Base-by-base conservation (phyloP, 2,888 invertebrate genomes). In the Caenorhabditis macrosperma region DNA sequence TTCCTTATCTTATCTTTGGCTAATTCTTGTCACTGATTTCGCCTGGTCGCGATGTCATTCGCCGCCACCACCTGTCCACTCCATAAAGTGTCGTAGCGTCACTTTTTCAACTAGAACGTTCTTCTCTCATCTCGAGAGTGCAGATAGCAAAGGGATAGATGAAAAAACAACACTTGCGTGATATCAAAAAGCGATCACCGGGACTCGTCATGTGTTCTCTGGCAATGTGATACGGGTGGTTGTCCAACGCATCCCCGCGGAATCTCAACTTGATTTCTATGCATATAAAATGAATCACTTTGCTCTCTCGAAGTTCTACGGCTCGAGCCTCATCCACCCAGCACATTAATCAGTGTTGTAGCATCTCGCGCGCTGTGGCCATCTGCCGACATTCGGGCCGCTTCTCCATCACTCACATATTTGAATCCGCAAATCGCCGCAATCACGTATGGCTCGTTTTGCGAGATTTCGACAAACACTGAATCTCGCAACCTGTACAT, bases 371-470 rank as follows among this genome's bases (percentile, higher is more conserved):
- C 38, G 33, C 10, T 38, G 17, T 10, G 44, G 17, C 67, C 76
- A 69, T 77, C 68, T 77, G 76, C 61, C 61, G 48, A 48, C 76
- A 77, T 55, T 35, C 52, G 26, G 59, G 50, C 15, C 28, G 30
- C 10, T 7, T 6, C 35, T 35, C 30, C 48, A 61, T 44, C 60
- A 86, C 87, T 76, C 61, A 88, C 88, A 85, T 86, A 86, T 84
- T 86, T 87, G 66, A 88, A 87, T 38, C 78, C 69, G 48, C 75
- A 61, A 54, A 88, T 82, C 28, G 78, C 80, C 24, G 86, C 87
- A 66, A 88, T 81, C 55, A 87, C 60, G 69, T 78, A 88, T 38
- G 88, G 87, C 55, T 88, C 88, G 48, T 72, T 75, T 9, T 78
- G 68, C 22, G 75, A 46, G 15, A 82, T 66, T 61, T 88, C 88